These are phyloP conservation scores for Drosophila bipectinata DNA, from an alignment of 1,140 invertebrate genomes.

Conservation along the genomic window DNA sequence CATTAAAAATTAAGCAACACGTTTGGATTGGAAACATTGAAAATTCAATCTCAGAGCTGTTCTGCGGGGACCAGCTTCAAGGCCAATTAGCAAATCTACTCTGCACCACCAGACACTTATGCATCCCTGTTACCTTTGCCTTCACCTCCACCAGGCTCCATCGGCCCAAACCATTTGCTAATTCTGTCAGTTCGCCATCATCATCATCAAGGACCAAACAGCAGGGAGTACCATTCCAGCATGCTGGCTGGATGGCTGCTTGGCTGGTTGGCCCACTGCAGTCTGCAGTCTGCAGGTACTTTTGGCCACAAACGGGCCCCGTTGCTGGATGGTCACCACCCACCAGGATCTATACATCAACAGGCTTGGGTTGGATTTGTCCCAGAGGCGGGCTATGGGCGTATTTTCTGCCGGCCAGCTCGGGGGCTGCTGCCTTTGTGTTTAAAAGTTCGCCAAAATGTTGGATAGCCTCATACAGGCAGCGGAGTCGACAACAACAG, in stretches of 20 bases:
- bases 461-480: slow-evolving; percentile 67
- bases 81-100: slow-evolving; percentile 65
- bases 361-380: slow-evolving; percentile 38
- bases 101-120: slow-evolving; percentile 1
- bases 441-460: slow-evolving; percentile 80
- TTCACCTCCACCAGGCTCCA: slow-evolving; percentile 2
- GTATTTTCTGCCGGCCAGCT: slow-evolving; percentile 27
- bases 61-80: slow-evolving; percentile 36
- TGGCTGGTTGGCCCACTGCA: slow-evolving; percentile 10
- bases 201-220: slow-evolving; percentile 47
- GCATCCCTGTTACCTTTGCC: not conserved
- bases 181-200: slow-evolving; percentile 75
- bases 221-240: slow-evolving; percentile 28
- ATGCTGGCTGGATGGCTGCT: slow-evolving; percentile 12
- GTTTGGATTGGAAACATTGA: not conserved
- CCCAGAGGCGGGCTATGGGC: slow-evolving; percentile 31
- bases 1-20: not conserved
- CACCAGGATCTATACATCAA: slow-evolving; percentile 41
- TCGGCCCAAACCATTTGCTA: slow-evolving; percentile 53
- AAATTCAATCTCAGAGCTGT: slow-evolving; percentile 27
- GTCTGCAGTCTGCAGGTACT: slow-evolving; percentile 41
- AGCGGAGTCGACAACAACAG: slow-evolving; percentile 57
- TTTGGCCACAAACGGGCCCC: slow-evolving; percentile 25
- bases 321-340: not conserved
- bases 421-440: slow-evolving; percentile 63